phyloP scores from a whole-genome alignment of 2,797 vertebrate genomes.

The Oryzias sinensis region DNA sequence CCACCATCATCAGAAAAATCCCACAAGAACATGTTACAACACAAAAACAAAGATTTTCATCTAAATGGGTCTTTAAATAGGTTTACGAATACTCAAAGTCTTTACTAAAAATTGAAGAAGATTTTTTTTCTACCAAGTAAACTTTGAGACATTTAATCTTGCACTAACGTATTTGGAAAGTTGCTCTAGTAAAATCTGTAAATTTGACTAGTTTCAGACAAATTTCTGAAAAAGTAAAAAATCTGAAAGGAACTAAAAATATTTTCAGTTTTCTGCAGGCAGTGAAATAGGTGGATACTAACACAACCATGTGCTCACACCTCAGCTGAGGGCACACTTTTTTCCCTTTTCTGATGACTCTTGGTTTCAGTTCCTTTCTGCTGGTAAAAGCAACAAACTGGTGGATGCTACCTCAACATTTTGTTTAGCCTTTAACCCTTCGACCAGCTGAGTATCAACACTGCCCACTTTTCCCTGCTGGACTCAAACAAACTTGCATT shows the following conservation, averaged over 20 bases:
- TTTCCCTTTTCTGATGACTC: constrained; percentile 3
- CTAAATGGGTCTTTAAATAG: too few species aligned
- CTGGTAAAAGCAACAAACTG: constrained; percentile 17
- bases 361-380: constrained; percentile 8
- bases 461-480: constrained; percentile 46
- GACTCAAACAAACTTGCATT: constrained; percentile 70
- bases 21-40: too few species aligned
- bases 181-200: too few species aligned
- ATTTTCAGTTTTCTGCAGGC: not conserved
- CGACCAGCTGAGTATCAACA: constrained; percentile 47
- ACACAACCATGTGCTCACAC: not conserved
- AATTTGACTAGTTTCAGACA: too few species aligned
- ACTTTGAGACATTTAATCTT: too few species aligned
- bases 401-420: constrained; percentile 56
- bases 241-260: too few species aligned
- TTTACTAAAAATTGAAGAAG: too few species aligned
- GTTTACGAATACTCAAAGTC: too few species aligned
- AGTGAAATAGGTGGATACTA: not conserved
- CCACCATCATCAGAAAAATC: too few species aligned
- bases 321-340: not conserved
- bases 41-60: too few species aligned
- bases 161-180: too few species aligned
- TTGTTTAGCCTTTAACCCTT: constrained; percentile 65
- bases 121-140: too few species aligned
- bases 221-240: not conserved